A percentile compares a stretch with the other conserved stretches of the same genome.
Evolutionary conservation across 2,797 vertebrate genomes (phyloP).

Genomic region (Tinamus major): DNA sequence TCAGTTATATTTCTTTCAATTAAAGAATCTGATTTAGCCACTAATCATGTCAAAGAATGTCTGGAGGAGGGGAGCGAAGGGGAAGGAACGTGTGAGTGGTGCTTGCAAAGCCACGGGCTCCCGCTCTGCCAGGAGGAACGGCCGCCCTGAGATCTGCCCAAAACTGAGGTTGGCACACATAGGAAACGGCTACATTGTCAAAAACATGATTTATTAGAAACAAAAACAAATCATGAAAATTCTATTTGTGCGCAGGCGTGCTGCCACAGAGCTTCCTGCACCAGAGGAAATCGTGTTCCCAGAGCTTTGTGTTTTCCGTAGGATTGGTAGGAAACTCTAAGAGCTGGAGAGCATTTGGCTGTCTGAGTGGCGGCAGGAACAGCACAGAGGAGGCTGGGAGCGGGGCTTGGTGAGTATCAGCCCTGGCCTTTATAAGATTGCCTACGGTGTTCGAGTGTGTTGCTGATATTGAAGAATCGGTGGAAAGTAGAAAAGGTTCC

Average conservation of each 20-base stretch:
- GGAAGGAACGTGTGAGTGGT: background rate
- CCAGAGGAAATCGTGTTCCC: background rate
- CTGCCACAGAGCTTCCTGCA: background rate
- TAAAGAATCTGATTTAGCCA: slow-evolving; percentile 54
- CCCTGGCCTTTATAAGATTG: background rate
- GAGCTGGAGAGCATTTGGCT: background rate
- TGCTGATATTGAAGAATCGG: slow-evolving; percentile 12
- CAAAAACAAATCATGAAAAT: background rate
- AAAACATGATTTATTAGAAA: background rate
- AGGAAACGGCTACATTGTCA: background rate
- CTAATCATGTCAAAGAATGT: slow-evolving; percentile 59
- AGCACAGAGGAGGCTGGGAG: background rate
- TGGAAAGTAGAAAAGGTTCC: slow-evolving; percentile 24
- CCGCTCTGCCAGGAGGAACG: background rate
- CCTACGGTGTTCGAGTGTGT: background rate
- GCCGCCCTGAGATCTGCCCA: background rate
- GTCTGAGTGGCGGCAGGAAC: background rate
- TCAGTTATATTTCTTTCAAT: slow-evolving; percentile 59
- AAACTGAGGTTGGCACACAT: background rate
- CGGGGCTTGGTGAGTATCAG: background rate
- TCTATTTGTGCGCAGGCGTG: background rate
- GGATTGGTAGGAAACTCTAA: background rate
- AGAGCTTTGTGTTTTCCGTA: background rate
- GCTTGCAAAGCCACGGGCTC: background rate
- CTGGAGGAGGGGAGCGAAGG: background rate